Conservation (phyloP, 2,797 vertebrate genomes). For the Tragopan temminckii region DNA sequence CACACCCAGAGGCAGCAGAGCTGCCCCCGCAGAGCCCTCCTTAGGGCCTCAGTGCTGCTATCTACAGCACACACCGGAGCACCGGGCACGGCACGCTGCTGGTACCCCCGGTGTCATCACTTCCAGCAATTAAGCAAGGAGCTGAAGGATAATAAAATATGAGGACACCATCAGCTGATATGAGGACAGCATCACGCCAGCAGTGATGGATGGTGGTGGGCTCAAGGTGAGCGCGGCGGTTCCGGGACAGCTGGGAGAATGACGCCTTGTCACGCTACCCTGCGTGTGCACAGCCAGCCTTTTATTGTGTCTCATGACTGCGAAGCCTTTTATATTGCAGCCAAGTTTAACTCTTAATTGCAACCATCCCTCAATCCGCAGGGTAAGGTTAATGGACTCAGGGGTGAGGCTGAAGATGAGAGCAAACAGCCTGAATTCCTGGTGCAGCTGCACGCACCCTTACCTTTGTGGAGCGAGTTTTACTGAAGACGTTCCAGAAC, state of each 20-base stretch:
- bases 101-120: background rate
- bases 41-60: background rate
- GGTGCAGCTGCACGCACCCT: background rate
- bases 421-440: fast-evolving
- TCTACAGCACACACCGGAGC: background rate
- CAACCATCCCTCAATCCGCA: background rate
- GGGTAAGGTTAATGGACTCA: background rate
- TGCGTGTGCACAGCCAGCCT: background rate
- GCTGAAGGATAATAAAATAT: fast-evolving
- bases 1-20: fast-evolving
- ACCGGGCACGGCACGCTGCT: fast-evolving
- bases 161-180: fast-evolving
- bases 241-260: background rate
- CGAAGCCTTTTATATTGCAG: background rate
- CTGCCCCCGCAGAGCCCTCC: background rate
- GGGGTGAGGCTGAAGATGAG: background rate
- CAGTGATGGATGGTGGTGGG: background rate
- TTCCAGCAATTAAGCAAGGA: background rate
- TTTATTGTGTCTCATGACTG: background rate
- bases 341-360: background rate
- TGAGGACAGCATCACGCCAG: fast-evolving
- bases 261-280: background rate
- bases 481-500: constrained; percentile 99
- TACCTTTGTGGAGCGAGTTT: constrained; percentile 98
- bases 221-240: background rate